phyloP scores from a whole-genome alignment of 92 coral and sea anemone species.

The Metridium senile region DNA sequence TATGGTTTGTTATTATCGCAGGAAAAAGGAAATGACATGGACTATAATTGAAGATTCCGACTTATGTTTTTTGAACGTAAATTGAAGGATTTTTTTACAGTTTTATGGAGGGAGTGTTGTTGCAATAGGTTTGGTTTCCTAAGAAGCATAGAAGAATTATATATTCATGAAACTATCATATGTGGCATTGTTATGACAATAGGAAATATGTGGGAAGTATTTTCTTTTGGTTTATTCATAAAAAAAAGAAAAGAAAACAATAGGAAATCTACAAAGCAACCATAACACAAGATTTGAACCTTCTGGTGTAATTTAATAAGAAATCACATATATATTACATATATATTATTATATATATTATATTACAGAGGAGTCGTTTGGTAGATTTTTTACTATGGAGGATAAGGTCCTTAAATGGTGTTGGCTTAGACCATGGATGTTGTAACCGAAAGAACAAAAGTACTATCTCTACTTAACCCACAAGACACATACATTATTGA shows the following conservation, averaged over 20 bases:
- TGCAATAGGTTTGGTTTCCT: background rate
- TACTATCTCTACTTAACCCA: conserved; percentile 14
- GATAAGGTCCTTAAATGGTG: too few relatives aligned
- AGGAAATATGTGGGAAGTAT: conserved; percentile 3
- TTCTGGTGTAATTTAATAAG: background rate
- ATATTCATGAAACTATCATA: background rate
- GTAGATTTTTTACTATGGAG: too few relatives aligned
- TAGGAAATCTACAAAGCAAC: background rate
- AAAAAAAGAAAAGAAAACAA: conserved; percentile 7
- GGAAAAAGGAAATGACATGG: background rate
- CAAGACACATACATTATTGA: conserved; percentile 28
- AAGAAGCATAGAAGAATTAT: background rate
- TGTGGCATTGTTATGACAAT: background rate
- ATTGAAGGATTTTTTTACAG: background rate
- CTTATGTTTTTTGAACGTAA: background rate
- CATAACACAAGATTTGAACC: background rate
- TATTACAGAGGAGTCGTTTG: too few relatives aligned
- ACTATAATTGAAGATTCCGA: background rate
- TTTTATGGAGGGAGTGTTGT: background rate
- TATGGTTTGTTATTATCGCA: background rate
- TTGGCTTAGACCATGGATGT: background rate
- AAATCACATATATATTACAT: background rate
- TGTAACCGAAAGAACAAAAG: background rate
- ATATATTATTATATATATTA: too few relatives aligned
- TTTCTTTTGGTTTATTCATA: background rate